These are phyloP conservation scores for Drosophila atripex DNA, from an alignment of 2,888 invertebrate species.

Conservation along the genomic window DNA sequence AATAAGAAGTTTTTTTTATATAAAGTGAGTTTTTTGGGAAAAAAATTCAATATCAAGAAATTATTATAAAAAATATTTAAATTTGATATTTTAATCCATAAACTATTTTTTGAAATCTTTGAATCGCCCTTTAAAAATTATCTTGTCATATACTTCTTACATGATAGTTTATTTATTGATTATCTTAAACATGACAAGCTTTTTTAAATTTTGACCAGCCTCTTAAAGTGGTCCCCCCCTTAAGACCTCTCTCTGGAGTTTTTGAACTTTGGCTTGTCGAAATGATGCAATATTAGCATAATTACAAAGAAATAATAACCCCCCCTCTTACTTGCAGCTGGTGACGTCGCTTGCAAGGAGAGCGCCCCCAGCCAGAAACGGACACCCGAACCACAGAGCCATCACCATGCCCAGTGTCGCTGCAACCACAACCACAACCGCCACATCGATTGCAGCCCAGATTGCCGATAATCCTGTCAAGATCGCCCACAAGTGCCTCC, in stretches of 20 bases:
- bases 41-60: neutral
- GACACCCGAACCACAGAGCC: neutral
- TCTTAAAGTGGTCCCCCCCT: neutral
- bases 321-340: neutral
- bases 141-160: too few species aligned
- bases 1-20: neutral
- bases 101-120: neutral
- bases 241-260: neutral
- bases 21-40: neutral
- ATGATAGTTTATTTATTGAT: neutral
- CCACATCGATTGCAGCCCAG: slow-evolving; percentile 26
- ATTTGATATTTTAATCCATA: neutral
- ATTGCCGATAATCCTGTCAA: neutral
- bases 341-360: neutral
- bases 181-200: neutral
- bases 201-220: neutral
- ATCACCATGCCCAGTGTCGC: slow-evolving; percentile 3
- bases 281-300: slow-evolving; percentile 1
- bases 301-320: neutral
- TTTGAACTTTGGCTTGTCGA: neutral
- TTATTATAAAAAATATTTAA: neutral
- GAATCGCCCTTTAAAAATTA: too few species aligned
- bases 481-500: slow-evolving; percentile 1
- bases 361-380: neutral
- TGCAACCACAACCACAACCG: slow-evolving; percentile 39